Conservation (phyloP, 2,113 vertebrate genomes). For the Nannobrachium achirus region DNA sequence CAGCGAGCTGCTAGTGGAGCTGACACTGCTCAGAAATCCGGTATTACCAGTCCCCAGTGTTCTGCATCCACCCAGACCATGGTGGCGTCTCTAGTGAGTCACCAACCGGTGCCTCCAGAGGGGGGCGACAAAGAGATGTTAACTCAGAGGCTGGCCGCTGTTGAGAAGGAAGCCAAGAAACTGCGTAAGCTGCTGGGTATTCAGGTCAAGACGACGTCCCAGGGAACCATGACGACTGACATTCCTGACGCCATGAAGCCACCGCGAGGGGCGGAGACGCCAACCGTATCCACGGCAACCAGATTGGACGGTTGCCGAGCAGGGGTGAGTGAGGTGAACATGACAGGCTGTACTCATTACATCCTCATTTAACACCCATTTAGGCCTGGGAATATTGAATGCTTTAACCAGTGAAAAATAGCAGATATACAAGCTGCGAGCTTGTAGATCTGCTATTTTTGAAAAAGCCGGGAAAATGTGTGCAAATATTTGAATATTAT, state of each 20-base stretch:
- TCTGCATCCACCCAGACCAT: slow-evolving; percentile 62
- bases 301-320: slow-evolving; percentile 56
- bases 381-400: too few species aligned
- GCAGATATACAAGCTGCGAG: too few species aligned
- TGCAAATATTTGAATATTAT: too few species aligned
- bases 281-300: neutral
- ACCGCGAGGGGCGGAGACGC: neutral
- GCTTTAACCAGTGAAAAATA: too few species aligned
- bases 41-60: slow-evolving; percentile 20
- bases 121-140: slow-evolving; percentile 43
- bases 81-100: slow-evolving; percentile 61
- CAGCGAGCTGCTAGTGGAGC: slow-evolving; percentile 15
- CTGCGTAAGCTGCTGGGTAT: slow-evolving; percentile 62
- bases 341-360: neutral
- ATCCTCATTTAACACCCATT: too few species aligned
- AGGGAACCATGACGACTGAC: slow-evolving; percentile 45
- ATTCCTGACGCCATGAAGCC: neutral
- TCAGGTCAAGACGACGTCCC: slow-evolving; percentile 48
- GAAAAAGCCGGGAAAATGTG: too few species aligned
- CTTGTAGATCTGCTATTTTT: too few species aligned
- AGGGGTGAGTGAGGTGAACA: neutral
- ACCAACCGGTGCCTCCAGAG: slow-evolving; percentile 26
- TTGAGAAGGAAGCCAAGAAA: slow-evolving; percentile 70
- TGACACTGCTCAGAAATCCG: slow-evolving; percentile 1
- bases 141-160: slow-evolving; percentile 51